These are phyloP conservation scores for Drosophila recens DNA, from an alignment of 2,888 invertebrate genomes.

Conservation along the genomic window DNA sequence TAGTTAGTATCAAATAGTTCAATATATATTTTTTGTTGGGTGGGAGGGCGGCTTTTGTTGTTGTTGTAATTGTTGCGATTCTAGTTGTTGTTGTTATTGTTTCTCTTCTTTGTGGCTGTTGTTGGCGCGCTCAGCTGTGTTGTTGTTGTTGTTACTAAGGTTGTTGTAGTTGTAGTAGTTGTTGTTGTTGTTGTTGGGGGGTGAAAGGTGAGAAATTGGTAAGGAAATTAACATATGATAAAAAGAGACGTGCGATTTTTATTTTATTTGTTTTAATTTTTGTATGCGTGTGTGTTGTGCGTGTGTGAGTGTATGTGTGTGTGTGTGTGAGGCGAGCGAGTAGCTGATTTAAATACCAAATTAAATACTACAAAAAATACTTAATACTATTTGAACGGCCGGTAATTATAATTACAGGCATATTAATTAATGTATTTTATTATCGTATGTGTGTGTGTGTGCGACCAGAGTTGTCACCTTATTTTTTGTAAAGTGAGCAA, in stretches of 20 bases:
- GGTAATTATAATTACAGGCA: neutral
- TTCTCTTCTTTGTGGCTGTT: constrained; percentile 25
- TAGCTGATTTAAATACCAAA: constrained; percentile 15
- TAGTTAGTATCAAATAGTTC: constrained; percentile 38
- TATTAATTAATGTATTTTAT: neutral
- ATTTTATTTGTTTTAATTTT: neutral
- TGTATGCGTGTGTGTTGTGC: constrained; percentile 4
- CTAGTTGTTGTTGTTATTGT: constrained; percentile 5
- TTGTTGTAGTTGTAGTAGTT: constrained; percentile 56
- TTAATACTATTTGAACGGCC: neutral
- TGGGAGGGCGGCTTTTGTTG: constrained; percentile 20
- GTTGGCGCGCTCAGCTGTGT: constrained; percentile 63
- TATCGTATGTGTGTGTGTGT: neutral
- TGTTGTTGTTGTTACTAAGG: constrained; percentile 53
- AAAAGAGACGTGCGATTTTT: constrained; percentile 39
- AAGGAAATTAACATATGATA: constrained; percentile 67
- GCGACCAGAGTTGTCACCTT: constrained; percentile 16
- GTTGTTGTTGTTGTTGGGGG: constrained; percentile 44
- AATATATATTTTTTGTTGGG: constrained; percentile 2
- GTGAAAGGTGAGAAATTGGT: constrained; percentile 63
- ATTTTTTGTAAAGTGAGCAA: neutral
- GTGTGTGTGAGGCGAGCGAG: constrained; percentile 15
- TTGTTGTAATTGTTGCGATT: constrained; percentile 21
- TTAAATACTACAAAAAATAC: constrained; percentile 16
- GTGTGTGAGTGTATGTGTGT: no score